Base-by-base conservation (phyloP, 2,113 vertebrate genomes). In the Taxidea taxus region DNA sequence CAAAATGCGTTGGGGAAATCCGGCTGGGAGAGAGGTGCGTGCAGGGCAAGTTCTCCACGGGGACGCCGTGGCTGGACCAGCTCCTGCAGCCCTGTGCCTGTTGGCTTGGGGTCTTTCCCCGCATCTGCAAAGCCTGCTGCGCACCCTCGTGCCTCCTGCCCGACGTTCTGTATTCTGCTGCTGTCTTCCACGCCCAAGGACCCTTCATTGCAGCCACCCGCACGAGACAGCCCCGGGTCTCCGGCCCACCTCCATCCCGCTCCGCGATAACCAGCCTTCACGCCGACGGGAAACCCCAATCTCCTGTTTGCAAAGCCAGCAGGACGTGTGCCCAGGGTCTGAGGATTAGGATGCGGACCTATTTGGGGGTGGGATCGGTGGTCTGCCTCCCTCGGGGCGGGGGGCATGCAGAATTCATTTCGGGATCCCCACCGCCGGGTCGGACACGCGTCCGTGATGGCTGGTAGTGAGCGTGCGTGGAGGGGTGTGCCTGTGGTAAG, bases 1-100 rank as follows among this genome's bases (percentile, higher is more conserved):
- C 37, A 12, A 20, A 21, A 37, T 1, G 8, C n/a, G 4, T 0
- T 0, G 66, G 66, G n/a, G 66, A 8, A 9, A 20, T 20, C 7
- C 34, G 15, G 64, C 64, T 20, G n/a, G 64, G 64, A 18, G 34
- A 68, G 15, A n/a, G 6, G 34, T n/a, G 15, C 1, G 16, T 12
- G 68, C 13, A 29, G 13, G 29, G 62, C 2, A 6, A 31, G 29
- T 15, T 64, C 29, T 6, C 29, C 6, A 6, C 29, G 2, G 29
- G 29, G 62, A 15, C 5, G 27, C 27, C 27, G 1, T 4, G 27
- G 62, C 29, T 1, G 13, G 29, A 31, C 6, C n/a, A 39, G n/a
- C 20, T 11, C 68, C n/a, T 23, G n/a, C 7, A 39, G n/a, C 20
- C 20, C n/a, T 5, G n/a, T 39, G n/a, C 3, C 20, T n/a, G 0